Base-by-base conservation (phyloP, 2,113 vertebrate species). In the Muscicapa adusta region DNA sequence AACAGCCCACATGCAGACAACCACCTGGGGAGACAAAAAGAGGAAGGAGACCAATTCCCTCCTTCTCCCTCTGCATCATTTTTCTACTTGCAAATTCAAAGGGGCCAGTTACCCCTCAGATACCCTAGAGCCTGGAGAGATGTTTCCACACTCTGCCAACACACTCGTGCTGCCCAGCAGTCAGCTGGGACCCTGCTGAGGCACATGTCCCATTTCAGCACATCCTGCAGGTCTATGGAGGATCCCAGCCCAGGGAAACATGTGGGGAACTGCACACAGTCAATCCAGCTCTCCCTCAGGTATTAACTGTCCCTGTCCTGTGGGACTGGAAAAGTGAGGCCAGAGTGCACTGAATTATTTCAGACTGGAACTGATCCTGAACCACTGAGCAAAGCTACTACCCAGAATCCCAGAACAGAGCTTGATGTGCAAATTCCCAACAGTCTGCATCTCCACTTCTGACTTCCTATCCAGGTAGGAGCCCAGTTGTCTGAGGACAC, bases 1-100 rank as follows among this genome's bases (percentile, higher is more conserved):
- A 96, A 89, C 26, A 95, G 75, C 42, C 76, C 77, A 68, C 72
- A 83, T 78, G 51, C 58, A 95, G 71, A 57, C 51, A 89, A 62
- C 47, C 73, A 95, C 58, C 85, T 50, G 68, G 58, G 53, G 45
- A 86, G 42, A 86, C 43, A 78, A 85, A 12, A 73, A 72, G 26
- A 86, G 26, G 48, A 51, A 84, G 56, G 33, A 91, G 56, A 86
- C 56, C 13, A 40, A n/a, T 57, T 77, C 79, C 14, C 19, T 78
- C 28, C 56, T 75, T 91, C 61, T 84, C 26, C 42, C 36, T 18
- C 22, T 45, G 65, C 68, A 87, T 70, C 3, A 48, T 79, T 94
- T 86, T 94, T 85, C 77, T 85, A 38, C 40, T 79, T 47, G 45
- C 61, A 76, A 84, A 94, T 94, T 57, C 65, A 76, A 81, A 79